phyloP scores from a whole-genome alignment of 64 coral and sea anemone species.

The Astreopora myriophthalma region DNA sequence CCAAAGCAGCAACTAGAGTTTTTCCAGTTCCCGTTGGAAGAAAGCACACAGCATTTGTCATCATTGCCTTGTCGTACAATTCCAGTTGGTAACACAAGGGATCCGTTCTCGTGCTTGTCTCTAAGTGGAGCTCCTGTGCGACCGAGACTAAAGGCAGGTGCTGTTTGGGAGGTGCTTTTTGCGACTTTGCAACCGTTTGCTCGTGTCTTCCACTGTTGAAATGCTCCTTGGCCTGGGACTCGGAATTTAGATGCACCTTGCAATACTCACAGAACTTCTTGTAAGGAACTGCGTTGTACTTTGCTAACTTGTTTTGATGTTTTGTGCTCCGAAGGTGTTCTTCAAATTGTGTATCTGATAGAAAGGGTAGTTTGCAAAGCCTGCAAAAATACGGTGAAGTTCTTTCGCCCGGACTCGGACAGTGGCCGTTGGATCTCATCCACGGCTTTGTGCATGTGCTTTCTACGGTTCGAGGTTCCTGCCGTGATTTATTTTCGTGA shows the following conservation, averaged over 20 bases:
- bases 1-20: conserved; percentile 75
- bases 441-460: background rate
- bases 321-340: conserved; percentile 70
- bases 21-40: conserved; percentile 94
- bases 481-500: background rate
- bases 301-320: conserved; percentile 68
- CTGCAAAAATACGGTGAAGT: conserved; percentile 11
- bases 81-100: conserved; percentile 84
- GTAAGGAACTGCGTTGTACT: conserved; percentile 34
- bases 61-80: conserved; percentile 84
- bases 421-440: background rate
- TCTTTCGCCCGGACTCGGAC: background rate
- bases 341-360: conserved; percentile 37
- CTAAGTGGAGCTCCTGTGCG: background rate
- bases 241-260: conserved; percentile 87
- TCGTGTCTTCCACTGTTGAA: conserved; percentile 87
- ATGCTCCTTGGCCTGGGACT: conserved; percentile 89
- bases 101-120: conserved; percentile 44
- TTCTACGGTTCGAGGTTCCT: background rate
- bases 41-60: conserved; percentile 82
- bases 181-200: conserved; percentile 91
- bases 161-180: conserved; percentile 77
- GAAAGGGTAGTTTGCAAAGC: conserved; percentile 40
- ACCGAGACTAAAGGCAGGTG: conserved; percentile 48
- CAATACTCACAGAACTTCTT: conserved; percentile 55